These are phyloP conservation scores for Diglossa cyanea DNA, from an alignment of 2,797 vertebrate genomes.

Conservation along the genomic window DNA sequence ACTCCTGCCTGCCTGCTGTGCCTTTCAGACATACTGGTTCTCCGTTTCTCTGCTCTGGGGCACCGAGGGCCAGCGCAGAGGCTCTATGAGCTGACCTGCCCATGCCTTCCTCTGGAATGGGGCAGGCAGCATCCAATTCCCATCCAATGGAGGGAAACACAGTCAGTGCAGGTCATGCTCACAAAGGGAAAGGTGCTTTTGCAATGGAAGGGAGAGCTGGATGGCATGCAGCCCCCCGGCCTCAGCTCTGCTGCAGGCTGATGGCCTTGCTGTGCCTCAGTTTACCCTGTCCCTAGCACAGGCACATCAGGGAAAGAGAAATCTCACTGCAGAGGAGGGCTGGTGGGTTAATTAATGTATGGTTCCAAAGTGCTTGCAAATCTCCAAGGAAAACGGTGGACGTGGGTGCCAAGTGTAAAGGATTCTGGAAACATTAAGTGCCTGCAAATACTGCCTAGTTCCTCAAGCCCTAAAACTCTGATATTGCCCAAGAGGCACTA, in stretches of 20 bases:
- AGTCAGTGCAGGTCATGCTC: neutral
- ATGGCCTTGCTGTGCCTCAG: neutral
- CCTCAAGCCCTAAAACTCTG: neutral
- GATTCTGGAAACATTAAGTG: neutral
- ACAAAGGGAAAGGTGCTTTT: neutral
- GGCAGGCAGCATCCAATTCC: neutral
- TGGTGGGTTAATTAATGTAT: neutral
- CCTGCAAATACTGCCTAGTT: neutral
- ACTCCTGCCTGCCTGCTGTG: neutral
- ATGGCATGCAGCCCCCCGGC: fast-evolving
- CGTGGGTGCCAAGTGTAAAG: neutral
- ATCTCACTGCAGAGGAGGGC: neutral
- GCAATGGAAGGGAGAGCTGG: neutral
- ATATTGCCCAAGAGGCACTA: neutral
- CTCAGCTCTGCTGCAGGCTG: neutral
- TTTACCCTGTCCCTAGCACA: neutral
- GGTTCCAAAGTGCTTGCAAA: neutral
- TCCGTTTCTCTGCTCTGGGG: neutral
- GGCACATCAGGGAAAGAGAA: neutral
- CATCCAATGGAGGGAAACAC: fast-evolving
- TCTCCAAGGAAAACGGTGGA: neutral
- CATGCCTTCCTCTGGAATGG: fast-evolving
- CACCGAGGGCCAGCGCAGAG: fast-evolving
- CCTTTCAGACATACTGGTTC: neutral
- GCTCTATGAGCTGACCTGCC: neutral